Conservation (phyloP, 2,113 vertebrate genomes). For the Megaceryle maxima region DNA sequence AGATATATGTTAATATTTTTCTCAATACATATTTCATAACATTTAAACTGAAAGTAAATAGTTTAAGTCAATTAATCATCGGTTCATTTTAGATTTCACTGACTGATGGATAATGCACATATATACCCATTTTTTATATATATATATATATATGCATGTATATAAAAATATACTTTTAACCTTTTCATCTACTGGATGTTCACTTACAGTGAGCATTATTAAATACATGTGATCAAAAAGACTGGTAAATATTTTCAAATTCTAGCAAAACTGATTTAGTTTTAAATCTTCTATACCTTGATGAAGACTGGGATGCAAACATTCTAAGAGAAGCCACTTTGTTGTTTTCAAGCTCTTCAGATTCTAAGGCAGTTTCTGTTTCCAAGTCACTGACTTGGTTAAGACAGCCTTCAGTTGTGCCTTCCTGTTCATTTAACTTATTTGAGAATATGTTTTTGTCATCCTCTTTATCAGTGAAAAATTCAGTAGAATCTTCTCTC, state of each 20-base stretch:
- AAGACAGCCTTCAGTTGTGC: conserved; percentile 59
- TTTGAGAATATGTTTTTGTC: conserved; percentile 60
- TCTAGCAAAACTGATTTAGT: neutral
- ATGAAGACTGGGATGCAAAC: conserved; percentile 76
- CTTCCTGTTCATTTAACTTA: conserved; percentile 55
- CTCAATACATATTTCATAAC: neutral
- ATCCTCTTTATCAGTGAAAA: conserved; percentile 66
- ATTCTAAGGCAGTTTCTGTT: conserved; percentile 60
- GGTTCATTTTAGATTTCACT: neutral
- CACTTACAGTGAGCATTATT: neutral
- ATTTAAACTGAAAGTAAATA: neutral
- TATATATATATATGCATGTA: too few relatives aligned
- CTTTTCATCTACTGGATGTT: neutral
- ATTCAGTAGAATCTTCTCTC: conserved; percentile 64
- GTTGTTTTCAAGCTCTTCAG: conserved; percentile 74
- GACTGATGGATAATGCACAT: neutral
- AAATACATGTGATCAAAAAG: neutral
- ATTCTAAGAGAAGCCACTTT: conserved; percentile 74
- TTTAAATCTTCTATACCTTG: conserved; percentile 71
- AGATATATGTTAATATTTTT: neutral
- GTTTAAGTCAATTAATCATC: neutral
- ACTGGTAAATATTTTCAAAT: neutral
- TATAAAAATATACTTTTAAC: neutral
- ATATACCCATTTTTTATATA: too few relatives aligned
- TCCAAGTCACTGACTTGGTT: conserved; percentile 74